A percentile compares a stretch with the other conserved stretches of the same genome.
Conservation (phyloP, 1,140 invertebrate species). For the Diabrotica virgifera region DNA sequence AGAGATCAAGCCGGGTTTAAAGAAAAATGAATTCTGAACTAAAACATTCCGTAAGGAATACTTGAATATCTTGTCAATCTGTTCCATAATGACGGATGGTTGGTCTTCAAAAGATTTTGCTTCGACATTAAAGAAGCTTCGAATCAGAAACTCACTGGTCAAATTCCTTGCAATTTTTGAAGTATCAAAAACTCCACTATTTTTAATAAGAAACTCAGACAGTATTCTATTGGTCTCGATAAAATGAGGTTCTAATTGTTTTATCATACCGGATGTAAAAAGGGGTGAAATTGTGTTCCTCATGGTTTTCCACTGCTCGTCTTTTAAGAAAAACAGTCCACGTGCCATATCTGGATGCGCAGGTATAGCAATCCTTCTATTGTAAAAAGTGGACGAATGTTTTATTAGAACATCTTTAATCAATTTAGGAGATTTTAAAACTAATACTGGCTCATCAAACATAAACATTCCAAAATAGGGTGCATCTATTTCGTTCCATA, state of each 20-base stretch:
- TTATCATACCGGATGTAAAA: not conserved
- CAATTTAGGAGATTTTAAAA: constrained; percentile 48
- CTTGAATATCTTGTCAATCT: not conserved
- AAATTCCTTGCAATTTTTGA: constrained; percentile 46
- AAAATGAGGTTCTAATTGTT: constrained; percentile 37
- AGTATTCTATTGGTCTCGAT: constrained; percentile 29
- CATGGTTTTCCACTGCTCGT: no score
- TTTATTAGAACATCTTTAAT: constrained; percentile 52
- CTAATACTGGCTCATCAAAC: constrained; percentile 43
- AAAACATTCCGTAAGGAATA: not conserved
- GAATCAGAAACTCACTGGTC: constrained; percentile 48
- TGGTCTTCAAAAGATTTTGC: not conserved
- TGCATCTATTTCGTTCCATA: constrained; percentile 37
- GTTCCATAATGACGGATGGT: not conserved
- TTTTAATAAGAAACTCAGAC: constrained; percentile 21
- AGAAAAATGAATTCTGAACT: not conserved
- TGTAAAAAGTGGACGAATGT: not conserved
- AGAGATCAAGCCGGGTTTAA: not conserved
- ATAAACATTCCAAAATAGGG: constrained; percentile 48
- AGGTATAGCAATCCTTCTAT: not conserved
- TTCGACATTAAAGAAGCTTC: not conserved
- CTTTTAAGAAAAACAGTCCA: no score
- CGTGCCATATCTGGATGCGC: not conserved
- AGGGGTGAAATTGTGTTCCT: not conserved
- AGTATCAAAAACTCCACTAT: constrained; percentile 27